These are phyloP conservation scores for Aspidiotus destructor DNA, from an alignment of 2,888 invertebrate species.

Conservation along the genomic window DNA sequence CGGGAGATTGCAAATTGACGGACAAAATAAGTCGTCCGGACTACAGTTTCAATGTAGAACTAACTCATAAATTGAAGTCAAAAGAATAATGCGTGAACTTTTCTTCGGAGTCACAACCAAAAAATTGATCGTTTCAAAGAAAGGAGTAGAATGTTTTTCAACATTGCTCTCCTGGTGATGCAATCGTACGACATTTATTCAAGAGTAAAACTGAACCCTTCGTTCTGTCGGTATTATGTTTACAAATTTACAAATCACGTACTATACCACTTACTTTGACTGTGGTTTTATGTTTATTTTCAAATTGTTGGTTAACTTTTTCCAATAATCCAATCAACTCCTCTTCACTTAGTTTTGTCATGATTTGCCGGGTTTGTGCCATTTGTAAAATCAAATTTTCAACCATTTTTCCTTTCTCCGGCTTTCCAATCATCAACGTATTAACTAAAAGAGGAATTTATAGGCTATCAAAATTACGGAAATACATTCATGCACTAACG, in stretches of 20 bases:
- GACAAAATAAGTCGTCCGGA: neutral
- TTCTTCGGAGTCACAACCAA: too few species aligned
- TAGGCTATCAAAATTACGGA: too few species aligned
- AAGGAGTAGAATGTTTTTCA: too few species aligned
- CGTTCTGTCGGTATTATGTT: too few species aligned
- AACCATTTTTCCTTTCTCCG: slow-evolving; percentile 90
- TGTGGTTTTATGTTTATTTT: slow-evolving; percentile 57
- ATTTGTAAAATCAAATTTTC: slow-evolving; percentile 90
- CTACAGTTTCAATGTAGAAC: too few species aligned
- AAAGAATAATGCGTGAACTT: too few species aligned
- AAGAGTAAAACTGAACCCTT: too few species aligned
- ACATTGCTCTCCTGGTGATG: too few species aligned
- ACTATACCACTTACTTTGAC: slow-evolving; percentile 51
- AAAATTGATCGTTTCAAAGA: too few species aligned
- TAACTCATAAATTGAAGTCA: too few species aligned
- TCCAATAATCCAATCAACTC: slow-evolving; percentile 77
- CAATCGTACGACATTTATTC: too few species aligned
- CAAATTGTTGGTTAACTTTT: slow-evolving; percentile 72
- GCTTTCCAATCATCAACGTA: slow-evolving; percentile 84
- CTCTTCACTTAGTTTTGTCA: slow-evolving; percentile 70
- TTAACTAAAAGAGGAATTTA: slow-evolving; percentile 58
- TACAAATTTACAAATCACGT: too few species aligned
- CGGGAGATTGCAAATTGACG: neutral
- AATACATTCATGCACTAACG: neutral
- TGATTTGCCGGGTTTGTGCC: slow-evolving; percentile 85